Evolutionary conservation across 2,113 vertebrate species (phyloP), one percentile per base, ranked within the genome.

Genomic region (Microtus pennsylvanicus): DNA sequence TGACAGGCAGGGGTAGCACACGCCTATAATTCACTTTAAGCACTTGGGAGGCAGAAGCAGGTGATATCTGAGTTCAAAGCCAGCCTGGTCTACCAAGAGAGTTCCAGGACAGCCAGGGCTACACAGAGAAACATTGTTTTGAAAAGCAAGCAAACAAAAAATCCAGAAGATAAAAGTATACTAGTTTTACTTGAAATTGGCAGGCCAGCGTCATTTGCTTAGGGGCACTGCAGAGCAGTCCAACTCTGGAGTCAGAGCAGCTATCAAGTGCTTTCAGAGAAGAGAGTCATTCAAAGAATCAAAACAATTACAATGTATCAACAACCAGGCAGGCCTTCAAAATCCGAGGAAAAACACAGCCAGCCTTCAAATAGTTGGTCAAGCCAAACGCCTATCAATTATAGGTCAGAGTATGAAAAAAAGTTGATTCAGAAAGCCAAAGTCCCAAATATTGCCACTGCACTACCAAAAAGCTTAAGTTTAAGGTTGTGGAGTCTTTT

Each of bases 211-310:
- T 47, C 26, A 50, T 47, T 77, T 77, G 75, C 8, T 89, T 33
- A 92, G 76, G 87, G 16, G 69, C 38, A 83, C 61, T 21, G 33
- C 24, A 11, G 50, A 55, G 17, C 52, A 55, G 19, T 55, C 78
- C 10, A 24, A 52, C 33, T 22, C 52, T 14, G 22, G 33, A n/a
- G 80, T 82, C 35, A 58, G 52, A 24, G 52, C 52, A 58, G 52
- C 92, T 80, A 90, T 42, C 63, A 90, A 90, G 89, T 61, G 52
- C 75, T 95, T 92, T 52, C 52, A 92, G 63, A 50, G 92, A 7
- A 75, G 90, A 80, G 90, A 80, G 21, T 52, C 77, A 80, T 35
- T 58, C 52, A 16, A 38, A 38, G 96, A 75, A 80, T 74, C 55
- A 92, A 77, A 83, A 78, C 33, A 83, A 63, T 63, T 11, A 87